Conservation (phyloP, 2,888 invertebrate species). For the Brassicogethes aeneus region DNA sequence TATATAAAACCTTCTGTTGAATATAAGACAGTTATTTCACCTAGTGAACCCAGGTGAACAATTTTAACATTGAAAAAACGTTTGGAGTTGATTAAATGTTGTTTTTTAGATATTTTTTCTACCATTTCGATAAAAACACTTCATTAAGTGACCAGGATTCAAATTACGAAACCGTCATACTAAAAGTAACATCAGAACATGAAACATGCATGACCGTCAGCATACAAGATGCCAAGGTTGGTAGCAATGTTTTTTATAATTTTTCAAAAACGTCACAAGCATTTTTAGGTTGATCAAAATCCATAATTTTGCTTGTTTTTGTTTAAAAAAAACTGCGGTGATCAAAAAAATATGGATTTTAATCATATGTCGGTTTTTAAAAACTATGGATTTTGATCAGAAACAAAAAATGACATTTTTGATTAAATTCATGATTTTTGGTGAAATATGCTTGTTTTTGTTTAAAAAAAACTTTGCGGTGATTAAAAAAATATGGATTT, state of each 20-base stretch:
- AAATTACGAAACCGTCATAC: conserved; percentile 43
- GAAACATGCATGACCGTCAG: conserved; percentile 68
- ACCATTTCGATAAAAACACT: conserved; percentile 38
- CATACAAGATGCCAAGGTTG: conserved; percentile 65
- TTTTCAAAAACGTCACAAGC: background rate
- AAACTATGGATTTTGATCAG: no score
- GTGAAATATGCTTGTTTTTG: no score
- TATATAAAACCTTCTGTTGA: conserved; percentile 38
- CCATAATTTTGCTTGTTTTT: no score
- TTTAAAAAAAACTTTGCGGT: no score
- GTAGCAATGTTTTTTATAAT: conserved; percentile 21
- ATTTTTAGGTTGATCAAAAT: no score
- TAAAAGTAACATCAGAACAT: conserved; percentile 54
- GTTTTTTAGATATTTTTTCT: conserved; percentile 48
- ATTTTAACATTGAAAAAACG: background rate
- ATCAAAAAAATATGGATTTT: no score
- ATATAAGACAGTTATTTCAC: conserved; percentile 42
- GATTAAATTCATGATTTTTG: no score
- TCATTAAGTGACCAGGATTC: conserved; percentile 16
- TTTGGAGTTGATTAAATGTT: no score
- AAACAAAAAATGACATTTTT: no score
- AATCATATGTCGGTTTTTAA: no score
- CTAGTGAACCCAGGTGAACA: conserved; percentile 28
- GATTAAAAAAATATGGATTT: no score
- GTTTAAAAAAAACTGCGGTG: no score